Evolutionary conservation across 2,888 invertebrate species (phyloP).

Genomic region (Thereva nobilitata): DNA sequence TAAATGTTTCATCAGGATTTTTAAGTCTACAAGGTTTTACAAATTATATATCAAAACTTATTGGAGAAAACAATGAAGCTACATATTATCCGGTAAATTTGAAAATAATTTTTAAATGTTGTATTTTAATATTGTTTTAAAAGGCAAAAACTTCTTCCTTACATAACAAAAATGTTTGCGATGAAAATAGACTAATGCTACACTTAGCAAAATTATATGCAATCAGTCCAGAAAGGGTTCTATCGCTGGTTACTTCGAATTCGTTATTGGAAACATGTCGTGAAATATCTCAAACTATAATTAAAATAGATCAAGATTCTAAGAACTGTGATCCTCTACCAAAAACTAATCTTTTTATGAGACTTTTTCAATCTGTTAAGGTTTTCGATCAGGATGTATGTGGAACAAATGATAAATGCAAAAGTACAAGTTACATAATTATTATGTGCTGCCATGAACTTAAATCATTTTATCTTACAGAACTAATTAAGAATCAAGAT

Average conservation of each 20-base stretch:
- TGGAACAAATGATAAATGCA: conserved; percentile 37
- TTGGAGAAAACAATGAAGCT: conserved; percentile 6
- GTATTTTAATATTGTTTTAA: background rate
- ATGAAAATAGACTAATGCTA: conserved; percentile 58
- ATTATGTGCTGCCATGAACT: background rate
- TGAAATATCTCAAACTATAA: conserved; percentile 50
- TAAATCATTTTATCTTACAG: conserved; percentile 43
- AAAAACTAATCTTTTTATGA: conserved; percentile 59
- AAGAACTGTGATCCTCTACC: conserved; percentile 55
- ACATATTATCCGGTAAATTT: background rate
- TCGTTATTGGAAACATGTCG: conserved; percentile 51
- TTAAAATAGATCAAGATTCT: conserved; percentile 55
- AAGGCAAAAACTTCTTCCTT: too few species aligned
- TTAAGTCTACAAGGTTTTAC: background rate
- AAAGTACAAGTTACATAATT: conserved; percentile 20
- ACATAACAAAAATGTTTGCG: conserved; percentile 47
- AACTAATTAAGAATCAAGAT: conserved; percentile 51
- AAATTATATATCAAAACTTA: conserved; percentile 13
- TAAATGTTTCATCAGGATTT: background rate
- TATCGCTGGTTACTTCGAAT: conserved; percentile 57
- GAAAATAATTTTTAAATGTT: conserved; percentile 1
- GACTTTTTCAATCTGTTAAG: conserved; percentile 58
- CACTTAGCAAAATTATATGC: conserved; percentile 61
- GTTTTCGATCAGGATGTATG: conserved; percentile 59
- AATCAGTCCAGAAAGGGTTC: conserved; percentile 62